Conservation (phyloP, 2,888 invertebrate genomes). For the Nomada lathburiana region DNA sequence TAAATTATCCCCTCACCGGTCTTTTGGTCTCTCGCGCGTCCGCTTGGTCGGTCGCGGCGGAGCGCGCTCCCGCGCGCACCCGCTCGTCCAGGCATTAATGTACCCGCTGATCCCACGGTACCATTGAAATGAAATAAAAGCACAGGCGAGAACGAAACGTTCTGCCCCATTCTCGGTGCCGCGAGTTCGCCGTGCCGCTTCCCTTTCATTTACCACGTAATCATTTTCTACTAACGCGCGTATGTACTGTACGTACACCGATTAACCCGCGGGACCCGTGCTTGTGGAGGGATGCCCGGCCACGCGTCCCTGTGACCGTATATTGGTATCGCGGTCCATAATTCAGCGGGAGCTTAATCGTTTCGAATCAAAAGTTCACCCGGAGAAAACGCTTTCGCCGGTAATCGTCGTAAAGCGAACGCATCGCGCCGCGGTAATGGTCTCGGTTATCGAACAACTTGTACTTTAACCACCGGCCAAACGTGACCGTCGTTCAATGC, state of each 20-base stretch:
- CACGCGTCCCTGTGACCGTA: conserved; percentile 20
- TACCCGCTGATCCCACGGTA: conserved; percentile 82
- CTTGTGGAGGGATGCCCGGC: not conserved
- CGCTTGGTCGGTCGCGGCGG: conserved; percentile 21
- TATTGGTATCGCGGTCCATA: conserved; percentile 59
- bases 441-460: conserved; percentile 42
- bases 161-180: conserved; percentile 73
- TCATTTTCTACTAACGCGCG: conserved; percentile 80
- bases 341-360: conserved; percentile 62
- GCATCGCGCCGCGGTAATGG: conserved; percentile 36
- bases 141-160: conserved; percentile 78
- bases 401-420: conserved; percentile 55
- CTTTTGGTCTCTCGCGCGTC: conserved; percentile 65
- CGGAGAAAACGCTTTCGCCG: conserved; percentile 60
- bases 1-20: conserved; percentile 84
- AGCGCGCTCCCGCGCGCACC: conserved; percentile 24
- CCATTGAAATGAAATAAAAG: conserved; percentile 84
- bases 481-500: conserved; percentile 11
- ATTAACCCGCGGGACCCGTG: conserved; percentile 62
- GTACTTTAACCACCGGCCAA: conserved; percentile 34
- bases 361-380: conserved; percentile 61
- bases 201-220: conserved; percentile 83
- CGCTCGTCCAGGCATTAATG: conserved; percentile 81
- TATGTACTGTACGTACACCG: conserved; percentile 63
- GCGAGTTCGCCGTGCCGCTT: conserved; percentile 74